phyloP scores from a whole-genome alignment of 2,797 vertebrate species.

The Dromococcyx pavoninus region DNA sequence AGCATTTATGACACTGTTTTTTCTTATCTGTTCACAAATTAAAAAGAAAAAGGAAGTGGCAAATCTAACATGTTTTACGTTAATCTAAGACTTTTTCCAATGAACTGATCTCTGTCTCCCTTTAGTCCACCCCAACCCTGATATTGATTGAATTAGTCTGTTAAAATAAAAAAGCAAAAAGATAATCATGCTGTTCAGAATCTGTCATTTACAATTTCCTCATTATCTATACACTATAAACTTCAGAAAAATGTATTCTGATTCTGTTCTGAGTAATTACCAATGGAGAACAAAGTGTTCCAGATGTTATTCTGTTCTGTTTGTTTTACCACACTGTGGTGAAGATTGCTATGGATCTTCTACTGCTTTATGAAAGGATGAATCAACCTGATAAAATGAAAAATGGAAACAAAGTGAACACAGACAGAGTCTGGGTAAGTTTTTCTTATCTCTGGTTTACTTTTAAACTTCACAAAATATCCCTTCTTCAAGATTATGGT shows the following conservation, averaged over 20 bases:
- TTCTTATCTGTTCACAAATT: not conserved
- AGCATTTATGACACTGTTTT: not conserved
- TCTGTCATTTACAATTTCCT: constrained; percentile 56
- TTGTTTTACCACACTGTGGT: not conserved
- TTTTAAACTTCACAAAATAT: constrained; percentile 20
- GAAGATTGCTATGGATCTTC: not conserved
- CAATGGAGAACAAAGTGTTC: constrained; percentile 31
- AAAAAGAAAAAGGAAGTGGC: not conserved
- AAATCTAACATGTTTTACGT: not conserved
- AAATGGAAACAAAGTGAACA: not conserved
- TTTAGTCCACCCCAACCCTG: not conserved
- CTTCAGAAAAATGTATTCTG: constrained; percentile 36
- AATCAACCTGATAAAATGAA: constrained; percentile 12
- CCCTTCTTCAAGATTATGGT: not conserved
- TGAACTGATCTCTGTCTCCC: not conserved
- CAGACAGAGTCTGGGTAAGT: not conserved
- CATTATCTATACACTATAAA: not conserved
- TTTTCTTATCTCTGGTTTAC: not conserved
- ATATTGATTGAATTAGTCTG: constrained; percentile 8
- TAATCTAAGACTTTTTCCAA: not conserved
- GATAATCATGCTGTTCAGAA: constrained; percentile 2
- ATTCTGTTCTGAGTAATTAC: not conserved
- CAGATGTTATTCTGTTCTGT: constrained; percentile 37
- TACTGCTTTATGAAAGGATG: not conserved
- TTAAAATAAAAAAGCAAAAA: not conserved